phyloP scores from a whole-genome alignment of 2,888 invertebrate genomes.

The Synergus umbraculus region DNA sequence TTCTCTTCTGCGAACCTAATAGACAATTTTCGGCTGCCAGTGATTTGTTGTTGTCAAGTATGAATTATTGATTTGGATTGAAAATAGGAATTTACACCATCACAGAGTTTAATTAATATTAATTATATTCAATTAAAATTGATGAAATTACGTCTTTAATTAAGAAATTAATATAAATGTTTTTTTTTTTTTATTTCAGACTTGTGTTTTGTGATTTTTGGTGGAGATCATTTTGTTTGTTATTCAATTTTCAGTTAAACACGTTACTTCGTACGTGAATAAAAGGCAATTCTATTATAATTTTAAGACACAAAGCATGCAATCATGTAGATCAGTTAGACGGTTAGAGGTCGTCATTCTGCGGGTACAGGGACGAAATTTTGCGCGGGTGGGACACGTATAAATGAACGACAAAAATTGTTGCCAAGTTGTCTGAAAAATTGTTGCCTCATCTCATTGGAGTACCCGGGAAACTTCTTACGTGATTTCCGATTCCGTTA shows the following conservation, averaged over 20 bases:
- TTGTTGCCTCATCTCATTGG: constrained; percentile 3
- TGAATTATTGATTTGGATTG: constrained; percentile 6
- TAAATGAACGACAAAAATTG: constrained; percentile 14
- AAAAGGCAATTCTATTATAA: neutral
- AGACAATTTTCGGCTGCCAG: constrained; percentile 12
- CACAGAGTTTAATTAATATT: neutral
- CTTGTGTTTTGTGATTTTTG: too few species aligned
- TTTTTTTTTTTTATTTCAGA: neutral
- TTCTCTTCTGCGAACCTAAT: constrained; percentile 5
- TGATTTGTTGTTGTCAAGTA: constrained; percentile 16
- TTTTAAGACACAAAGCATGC: neutral
- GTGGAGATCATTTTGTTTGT: neutral
- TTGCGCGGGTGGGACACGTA: constrained; percentile 35
- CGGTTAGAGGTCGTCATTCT: constrained; percentile 35
- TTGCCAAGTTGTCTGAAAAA: constrained; percentile 5
- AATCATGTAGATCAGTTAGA: constrained; percentile 23
- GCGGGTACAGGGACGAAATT: constrained; percentile 40
- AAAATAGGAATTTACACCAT: neutral
- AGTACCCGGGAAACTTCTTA: neutral
- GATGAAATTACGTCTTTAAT: neutral
- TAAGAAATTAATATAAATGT: neutral
- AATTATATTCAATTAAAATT: too few species aligned
- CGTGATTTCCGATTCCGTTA: constrained; percentile 27
- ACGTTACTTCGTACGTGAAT: neutral
- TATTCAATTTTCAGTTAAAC: neutral